Evolutionary conservation across 1,140 invertebrate genomes (phyloP).

Genomic region (Cyclargus thomasi): DNA sequence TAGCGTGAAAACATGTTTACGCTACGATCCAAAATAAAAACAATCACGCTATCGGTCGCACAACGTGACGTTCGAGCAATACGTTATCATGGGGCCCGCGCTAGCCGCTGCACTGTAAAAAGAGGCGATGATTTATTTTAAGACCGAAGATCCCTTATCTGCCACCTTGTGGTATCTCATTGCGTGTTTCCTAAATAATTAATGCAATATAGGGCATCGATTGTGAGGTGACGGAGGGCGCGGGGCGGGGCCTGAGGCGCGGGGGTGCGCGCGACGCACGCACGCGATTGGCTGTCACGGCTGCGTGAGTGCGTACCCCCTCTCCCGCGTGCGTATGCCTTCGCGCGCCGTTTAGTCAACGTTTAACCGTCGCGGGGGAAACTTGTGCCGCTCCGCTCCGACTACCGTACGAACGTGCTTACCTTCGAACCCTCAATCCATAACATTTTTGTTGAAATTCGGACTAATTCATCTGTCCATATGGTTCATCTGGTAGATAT

Average conservation of each 20-base stretch:
- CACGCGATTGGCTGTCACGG: constrained; percentile 70
- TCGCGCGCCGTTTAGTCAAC: constrained; percentile 62
- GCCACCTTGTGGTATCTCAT: constrained; percentile 73
- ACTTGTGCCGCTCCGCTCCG: constrained; percentile 39
- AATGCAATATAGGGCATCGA: constrained; percentile 76
- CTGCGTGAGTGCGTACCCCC: constrained; percentile 71
- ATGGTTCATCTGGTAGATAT: constrained; percentile 77
- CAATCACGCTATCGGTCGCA: constrained; percentile 32
- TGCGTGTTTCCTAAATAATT: constrained; percentile 76
- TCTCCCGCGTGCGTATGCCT: constrained; percentile 61
- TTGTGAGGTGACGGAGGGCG: constrained; percentile 69
- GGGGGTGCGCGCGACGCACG: constrained; percentile 70
- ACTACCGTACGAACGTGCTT: constrained; percentile 45
- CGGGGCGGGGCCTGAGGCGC: constrained; percentile 53
- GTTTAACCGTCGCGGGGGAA: constrained; percentile 40
- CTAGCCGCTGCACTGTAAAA: constrained; percentile 17
- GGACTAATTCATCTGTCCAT: constrained; percentile 70
- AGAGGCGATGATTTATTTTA: constrained; percentile 67
- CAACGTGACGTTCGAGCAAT: constrained; percentile 46
- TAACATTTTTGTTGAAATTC: constrained; percentile 53
- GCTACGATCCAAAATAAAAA: constrained; percentile 36
- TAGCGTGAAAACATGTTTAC: constrained; percentile 30
- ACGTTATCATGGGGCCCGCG: constrained; percentile 34
- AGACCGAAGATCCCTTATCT: constrained; percentile 65
- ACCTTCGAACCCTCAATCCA: constrained; percentile 37